Conservation (phyloP, 2,888 invertebrate genomes). For the Dione vanillae region DNA sequence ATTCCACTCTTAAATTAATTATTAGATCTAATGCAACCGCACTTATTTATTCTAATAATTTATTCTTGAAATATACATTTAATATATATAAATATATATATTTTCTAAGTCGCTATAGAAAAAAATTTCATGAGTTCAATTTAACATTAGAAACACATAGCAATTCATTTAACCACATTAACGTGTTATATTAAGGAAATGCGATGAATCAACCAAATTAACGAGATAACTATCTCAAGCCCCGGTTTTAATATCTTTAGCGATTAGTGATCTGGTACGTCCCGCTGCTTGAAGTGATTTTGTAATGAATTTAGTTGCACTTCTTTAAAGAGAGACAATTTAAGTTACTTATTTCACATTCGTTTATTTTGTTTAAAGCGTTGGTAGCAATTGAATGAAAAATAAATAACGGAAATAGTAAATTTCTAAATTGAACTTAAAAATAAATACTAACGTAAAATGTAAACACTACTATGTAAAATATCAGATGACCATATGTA, state of each 20-base stretch:
- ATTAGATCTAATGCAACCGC: too few relatives aligned
- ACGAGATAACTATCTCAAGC: constrained; percentile 6
- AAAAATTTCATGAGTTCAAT: constrained; percentile 2
- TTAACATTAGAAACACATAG: neutral
- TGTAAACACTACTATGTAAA: neutral
- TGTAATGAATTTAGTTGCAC: constrained; percentile 11
- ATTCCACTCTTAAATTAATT: too few relatives aligned
- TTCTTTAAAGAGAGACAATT: neutral
- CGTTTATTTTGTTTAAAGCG: neutral
- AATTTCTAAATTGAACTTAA: neutral
- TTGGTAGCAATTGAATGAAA: neutral
- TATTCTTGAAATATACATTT: neutral
- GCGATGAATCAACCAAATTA: constrained; percentile 19
- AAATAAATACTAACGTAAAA: neutral
- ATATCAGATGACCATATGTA: constrained; percentile 7
- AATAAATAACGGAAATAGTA: neutral
- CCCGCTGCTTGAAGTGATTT: constrained; percentile 13
- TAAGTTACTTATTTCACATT: neutral
- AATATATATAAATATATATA: neutral
- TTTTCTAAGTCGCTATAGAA: neutral
- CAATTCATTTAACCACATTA: constrained; percentile 11
- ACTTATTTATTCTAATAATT: too few relatives aligned
- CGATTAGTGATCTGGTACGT: constrained; percentile 4
- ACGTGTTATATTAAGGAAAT: constrained; percentile 19
- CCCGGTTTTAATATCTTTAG: constrained; percentile 12